Evolutionary conservation across 2,113 vertebrate genomes (phyloP), one percentile per base, ranked within the genome.

Genomic region (Phaethon lepturus): DNA sequence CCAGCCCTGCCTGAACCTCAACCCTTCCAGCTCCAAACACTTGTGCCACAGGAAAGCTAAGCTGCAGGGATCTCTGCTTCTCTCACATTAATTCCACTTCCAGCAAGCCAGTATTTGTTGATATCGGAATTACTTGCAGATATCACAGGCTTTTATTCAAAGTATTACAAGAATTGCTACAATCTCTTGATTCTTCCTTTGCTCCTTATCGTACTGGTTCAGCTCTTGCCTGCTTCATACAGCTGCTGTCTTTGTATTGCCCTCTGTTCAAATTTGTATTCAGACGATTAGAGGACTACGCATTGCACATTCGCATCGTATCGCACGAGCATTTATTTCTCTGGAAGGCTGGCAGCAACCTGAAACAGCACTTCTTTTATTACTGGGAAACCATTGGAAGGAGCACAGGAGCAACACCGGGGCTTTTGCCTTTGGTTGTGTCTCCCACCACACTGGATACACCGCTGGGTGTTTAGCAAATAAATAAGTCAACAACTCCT

Each of bases 261-360:
- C 26, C 38, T 59, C 47, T 53, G 72, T 52, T 66, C 52, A 42
- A 44, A 53, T 18, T 11, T 45, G 38, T 44, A 26, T 66, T 25
- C 64, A 64, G 64, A 47, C 59, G 64, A 38, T 52, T 38, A 58
- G 40, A 66, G 64, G 50, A 53, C n/a, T 5, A 11, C 1, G 35
- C 58, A 9, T 24, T 3, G 1, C 38, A 17, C 50, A 25, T 29
- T 26, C 11, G 1, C 20, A 7, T 23, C 3, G 0, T 16, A 9
- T 31, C 79, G 28, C 66, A 31, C 0, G 2, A 64, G 78, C 6
- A 3, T 6, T n/a, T 50, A 4, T 45, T 83, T 10, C 47, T 42
- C 40, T 19, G 58, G 49, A 40, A 26, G 59, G n/a, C 59, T 44
- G 47, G 52, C 47, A 84, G 86, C 47, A 42, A 52, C 73, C 47